Evolutionary conservation across 2,888 invertebrate genomes (phyloP), one percentile per base, ranked within the genome.

Genomic region (Oscheius sp.): DNA sequence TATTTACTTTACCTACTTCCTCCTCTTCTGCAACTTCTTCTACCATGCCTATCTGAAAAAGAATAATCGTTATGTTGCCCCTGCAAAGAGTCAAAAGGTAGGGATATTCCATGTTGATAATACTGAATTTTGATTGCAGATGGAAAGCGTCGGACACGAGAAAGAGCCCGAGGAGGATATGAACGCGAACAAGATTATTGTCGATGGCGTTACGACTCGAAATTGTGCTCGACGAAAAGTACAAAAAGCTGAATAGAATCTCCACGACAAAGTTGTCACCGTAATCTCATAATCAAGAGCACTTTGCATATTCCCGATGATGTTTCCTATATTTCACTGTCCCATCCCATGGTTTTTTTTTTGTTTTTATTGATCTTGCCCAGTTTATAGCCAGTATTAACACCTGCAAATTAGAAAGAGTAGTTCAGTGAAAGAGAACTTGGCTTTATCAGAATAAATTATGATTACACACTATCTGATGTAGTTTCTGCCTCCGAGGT

Each of bases 1-100:
- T 60, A 89, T 90, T 78, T 90, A 90, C 79, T 81, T 84, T 79
- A 84, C 89, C n/a, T 90, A 90, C 78, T 87, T 90, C 82, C 70
- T 89, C 53, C 86, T 90, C 29, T 90, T 90, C 84, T 86, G 85
- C 82, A 85, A 88, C 80, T 88, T 88, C 83, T 88, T 88, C 86
- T 88, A 88, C 75, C 86, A 88, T 59, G 85, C 87, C 7, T 88
- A 88, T 73, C 73, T 88, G 57, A 86, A 84, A 83, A 83, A 83
- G 75, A 83, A 84, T 73, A 85, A 86, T 68, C 75, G 85, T 42
- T 86, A 85, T 65, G 75, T 76, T n/a, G 72, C 62, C 47, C 10
- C 48, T 2, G 33, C 50, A 35, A 68, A 73, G 33, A 70, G 55
- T 29, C 3, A 32, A 10, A 57, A 70, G n/a, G 70, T 37, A 32